phyloP scores from a whole-genome alignment of 2,888 invertebrate species.

The Parthenolecanium corni region DNA sequence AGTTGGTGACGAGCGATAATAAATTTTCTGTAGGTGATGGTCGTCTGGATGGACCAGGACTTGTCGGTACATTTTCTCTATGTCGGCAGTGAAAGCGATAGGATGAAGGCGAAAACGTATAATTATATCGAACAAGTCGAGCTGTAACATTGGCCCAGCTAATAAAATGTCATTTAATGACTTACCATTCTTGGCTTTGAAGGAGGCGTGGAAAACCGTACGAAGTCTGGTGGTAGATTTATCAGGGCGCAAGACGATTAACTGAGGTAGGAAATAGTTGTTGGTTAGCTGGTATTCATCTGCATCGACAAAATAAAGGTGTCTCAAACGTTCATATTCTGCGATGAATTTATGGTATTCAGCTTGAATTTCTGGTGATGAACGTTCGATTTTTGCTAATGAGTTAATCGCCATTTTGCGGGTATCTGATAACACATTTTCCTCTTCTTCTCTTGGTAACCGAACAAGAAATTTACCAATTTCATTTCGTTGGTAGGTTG shows the following conservation, averaged over 20 bases:
- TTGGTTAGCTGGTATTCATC: too few species aligned
- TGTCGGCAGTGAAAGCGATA: slow-evolving; percentile 34
- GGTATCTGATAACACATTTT: too few species aligned
- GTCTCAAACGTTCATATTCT: too few species aligned
- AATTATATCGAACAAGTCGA: slow-evolving; percentile 25
- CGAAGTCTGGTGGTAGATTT: background rate
- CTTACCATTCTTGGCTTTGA: background rate
- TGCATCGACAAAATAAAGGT: too few species aligned
- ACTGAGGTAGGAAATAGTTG: background rate
- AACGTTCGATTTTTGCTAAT: too few species aligned
- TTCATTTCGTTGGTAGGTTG: too few species aligned
- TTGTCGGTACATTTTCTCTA: slow-evolving; percentile 38
- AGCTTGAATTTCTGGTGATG: too few species aligned
- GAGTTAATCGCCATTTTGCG: too few species aligned
- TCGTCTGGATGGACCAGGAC: slow-evolving; percentile 34
- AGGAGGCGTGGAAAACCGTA: slow-evolving; percentile 7
- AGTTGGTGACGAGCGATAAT: slow-evolving; percentile 35
- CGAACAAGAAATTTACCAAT: too few species aligned
- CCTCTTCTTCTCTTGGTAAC: too few species aligned
- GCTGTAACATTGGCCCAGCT: slow-evolving; percentile 29
- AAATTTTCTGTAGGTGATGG: slow-evolving; percentile 36
- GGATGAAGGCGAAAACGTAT: slow-evolving; percentile 26
- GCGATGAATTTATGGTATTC: too few species aligned
- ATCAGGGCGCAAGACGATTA: background rate
- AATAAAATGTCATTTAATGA: slow-evolving; percentile 29